Conservation (phyloP, 2,113 vertebrate genomes). For the Colistium nudipinnis region DNA sequence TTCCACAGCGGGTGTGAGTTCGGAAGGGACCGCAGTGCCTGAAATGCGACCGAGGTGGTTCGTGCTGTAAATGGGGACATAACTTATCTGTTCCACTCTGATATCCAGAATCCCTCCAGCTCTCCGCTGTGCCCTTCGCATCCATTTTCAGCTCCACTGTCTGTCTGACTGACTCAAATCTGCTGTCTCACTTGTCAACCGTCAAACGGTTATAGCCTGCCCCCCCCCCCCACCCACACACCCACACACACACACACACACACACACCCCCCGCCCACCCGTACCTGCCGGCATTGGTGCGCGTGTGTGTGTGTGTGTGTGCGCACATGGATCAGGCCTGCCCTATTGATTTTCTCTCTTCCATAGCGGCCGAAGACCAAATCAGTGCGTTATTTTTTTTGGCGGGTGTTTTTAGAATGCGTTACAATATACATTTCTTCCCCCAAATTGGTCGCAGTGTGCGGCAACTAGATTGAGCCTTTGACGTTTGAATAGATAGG, state of each 20-base stretch:
- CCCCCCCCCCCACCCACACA: too few relatives aligned
- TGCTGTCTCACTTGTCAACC: constrained; percentile 63
- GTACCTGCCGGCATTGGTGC: too few relatives aligned
- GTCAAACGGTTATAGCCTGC: constrained; percentile 66
- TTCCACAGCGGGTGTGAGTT: background rate
- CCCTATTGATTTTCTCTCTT: background rate
- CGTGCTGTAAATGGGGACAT: constrained; percentile 34
- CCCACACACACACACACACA: too few relatives aligned
- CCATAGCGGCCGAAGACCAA: background rate
- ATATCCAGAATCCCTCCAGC: constrained; percentile 59
- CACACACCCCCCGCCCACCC: too few relatives aligned
- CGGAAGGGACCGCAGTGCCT: constrained; percentile 18
- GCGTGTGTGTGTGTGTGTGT: background rate
- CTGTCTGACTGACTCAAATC: constrained; percentile 70
- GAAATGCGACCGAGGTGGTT: constrained; percentile 24
- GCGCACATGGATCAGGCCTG: constrained; percentile 7
- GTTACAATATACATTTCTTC: background rate
- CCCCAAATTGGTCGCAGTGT: background rate
- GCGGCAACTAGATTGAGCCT: background rate
- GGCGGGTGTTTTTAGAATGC: background rate
- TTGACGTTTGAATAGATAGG: background rate
- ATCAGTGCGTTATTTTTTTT: background rate
- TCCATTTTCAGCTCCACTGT: constrained; percentile 75
- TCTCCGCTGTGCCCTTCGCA: constrained; percentile 46
- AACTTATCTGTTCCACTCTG: constrained; percentile 43